Percentiles rank a stretch among this genome's conserved stretches.
Conservation (phyloP, 1,140 invertebrate genomes). For the Megalopta genalis region DNA sequence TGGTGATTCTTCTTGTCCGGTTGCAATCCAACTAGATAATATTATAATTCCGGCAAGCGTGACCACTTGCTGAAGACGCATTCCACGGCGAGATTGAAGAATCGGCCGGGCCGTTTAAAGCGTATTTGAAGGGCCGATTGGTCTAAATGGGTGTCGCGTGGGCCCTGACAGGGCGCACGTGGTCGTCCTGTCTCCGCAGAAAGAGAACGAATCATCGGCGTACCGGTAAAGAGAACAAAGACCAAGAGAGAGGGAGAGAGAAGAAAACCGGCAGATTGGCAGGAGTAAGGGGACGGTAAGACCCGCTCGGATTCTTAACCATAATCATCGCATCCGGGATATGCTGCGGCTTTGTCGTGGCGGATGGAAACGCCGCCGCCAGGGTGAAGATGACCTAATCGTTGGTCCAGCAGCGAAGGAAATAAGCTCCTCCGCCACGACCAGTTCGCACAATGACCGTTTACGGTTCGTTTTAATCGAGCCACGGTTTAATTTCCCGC, state of each 20-base stretch:
- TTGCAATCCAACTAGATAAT: slow-evolving; percentile 47
- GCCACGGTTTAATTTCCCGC: slow-evolving; percentile 12
- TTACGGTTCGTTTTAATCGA: slow-evolving; percentile 20
- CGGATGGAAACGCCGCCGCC: slow-evolving; percentile 42
- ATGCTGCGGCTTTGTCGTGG: slow-evolving; percentile 46
- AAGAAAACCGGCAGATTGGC: neutral
- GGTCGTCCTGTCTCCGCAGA: slow-evolving; percentile 61
- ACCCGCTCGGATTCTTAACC: slow-evolving; percentile 57
- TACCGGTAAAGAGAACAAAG: too few relatives aligned
- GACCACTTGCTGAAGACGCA: slow-evolving; percentile 42
- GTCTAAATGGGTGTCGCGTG: slow-evolving; percentile 70
- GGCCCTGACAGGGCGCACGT: slow-evolving; percentile 69
- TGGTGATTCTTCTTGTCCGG: slow-evolving; percentile 49
- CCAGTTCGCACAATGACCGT: neutral
- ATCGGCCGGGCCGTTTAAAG: slow-evolving; percentile 46
- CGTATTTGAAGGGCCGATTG: slow-evolving; percentile 61
- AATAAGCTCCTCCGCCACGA: neutral
- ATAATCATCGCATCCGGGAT: slow-evolving; percentile 72
- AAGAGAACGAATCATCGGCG: slow-evolving; percentile 33
- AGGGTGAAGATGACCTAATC: slow-evolving; percentile 62
- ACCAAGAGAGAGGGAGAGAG: neutral
- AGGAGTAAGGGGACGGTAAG: slow-evolving; percentile 32
- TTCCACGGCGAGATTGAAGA: slow-evolving; percentile 53
- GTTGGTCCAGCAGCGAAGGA: slow-evolving; percentile 12
- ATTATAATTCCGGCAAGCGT: slow-evolving; percentile 48